Evolutionary conservation across 2,797 vertebrate species (phyloP), one percentile per base, ranked within the genome.

Genomic region (Peromyscus melanophrys): DNA sequence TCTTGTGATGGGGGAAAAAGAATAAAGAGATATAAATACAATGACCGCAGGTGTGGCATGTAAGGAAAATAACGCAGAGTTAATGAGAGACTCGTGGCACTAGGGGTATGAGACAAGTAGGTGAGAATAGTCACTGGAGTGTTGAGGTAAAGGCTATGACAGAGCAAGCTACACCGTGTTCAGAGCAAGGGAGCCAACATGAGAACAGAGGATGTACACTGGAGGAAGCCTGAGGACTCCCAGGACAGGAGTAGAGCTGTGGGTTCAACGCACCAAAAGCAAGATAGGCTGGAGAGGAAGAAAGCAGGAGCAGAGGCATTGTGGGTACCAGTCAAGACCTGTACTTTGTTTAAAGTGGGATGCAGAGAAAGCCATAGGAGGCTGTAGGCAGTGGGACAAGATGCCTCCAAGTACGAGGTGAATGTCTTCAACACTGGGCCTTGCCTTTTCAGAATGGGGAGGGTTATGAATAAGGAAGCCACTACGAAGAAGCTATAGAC

Each of bases 91-190:
- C 23, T 43, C 17, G 57, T 12, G 25, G 8, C 1, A 2, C 34
- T 34, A 9, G 25, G 23, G 17, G 40, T 34, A 13, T n/a, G 19
- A 61, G 43, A 0, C 55, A 29, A 31, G 1, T 55, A 29, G 16
- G 21, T 6, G 1, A 31, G 16, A 69, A 43, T 57, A 23, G 1
- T n/a, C 52, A 57, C 3, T 4, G 2, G 25, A 46, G 29, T 1
- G 6, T 0, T 0, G 1, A 1, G 9, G n/a, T 27, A 37, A 49
- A 65, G 40, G 23, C 29, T 46, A 27, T 3, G 4, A 0, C 4
- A 6, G 55, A 21, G 12, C 3, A 29, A 37, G 49, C 31, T n/a
- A 55, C 25, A n/a, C 29, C 52, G 23, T 31, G 12, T 0, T 7
- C 4, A 0, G 75, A 29, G 21, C 29, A 4, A 27, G 11, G 0